Percentiles rank a stretch among this genome's conserved stretches.
Conservation (phyloP, 1,140 invertebrate species). For the Trachymyrmex cornetzi region DNA sequence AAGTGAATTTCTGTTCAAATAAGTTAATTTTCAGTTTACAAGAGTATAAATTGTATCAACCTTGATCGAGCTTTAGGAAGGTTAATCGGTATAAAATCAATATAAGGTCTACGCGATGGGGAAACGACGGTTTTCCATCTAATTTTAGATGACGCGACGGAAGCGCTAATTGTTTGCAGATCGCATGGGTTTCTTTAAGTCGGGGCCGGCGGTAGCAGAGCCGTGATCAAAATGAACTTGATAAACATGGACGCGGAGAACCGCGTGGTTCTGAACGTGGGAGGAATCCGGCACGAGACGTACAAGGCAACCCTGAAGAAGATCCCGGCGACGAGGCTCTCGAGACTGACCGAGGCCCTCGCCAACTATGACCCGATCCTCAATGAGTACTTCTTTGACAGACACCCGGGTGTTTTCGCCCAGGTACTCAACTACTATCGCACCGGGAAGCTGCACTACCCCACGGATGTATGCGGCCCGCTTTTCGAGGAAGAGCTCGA, state of each 20-base stretch:
- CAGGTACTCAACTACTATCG: constrained; percentile 97
- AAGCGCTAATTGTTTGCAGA: constrained; percentile 72
- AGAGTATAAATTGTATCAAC: neutral
- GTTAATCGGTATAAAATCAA: constrained; percentile 27
- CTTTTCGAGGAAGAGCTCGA: constrained; percentile 99
- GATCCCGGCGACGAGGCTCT: constrained; percentile 96
- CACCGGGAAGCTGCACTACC: constrained; percentile 99
- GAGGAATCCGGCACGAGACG: constrained; percentile 98
- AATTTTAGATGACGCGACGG: constrained; percentile 23
- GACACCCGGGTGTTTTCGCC: constrained; percentile 99
- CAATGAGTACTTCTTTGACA: constrained; percentile 99
- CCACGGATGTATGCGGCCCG: constrained; percentile 98
- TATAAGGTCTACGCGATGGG: constrained; percentile 2
- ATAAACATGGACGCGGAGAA: constrained; percentile 87
- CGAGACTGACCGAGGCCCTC: constrained; percentile 94
- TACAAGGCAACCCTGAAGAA: constrained; percentile 97
- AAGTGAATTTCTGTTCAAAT: constrained; percentile 9
- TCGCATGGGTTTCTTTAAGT: constrained; percentile 80
- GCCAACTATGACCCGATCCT: constrained; percentile 98
- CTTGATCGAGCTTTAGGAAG: constrained; percentile 10
- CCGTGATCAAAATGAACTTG: constrained; percentile 84
- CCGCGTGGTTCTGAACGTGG: constrained; percentile 99
- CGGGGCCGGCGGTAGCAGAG: constrained; percentile 84
- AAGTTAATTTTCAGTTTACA: constrained; percentile 21
- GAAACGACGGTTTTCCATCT: neutral